Evolutionary conservation across 2,113 vertebrate species (phyloP), one percentile per base, ranked within the genome.

Genomic region (Nycticorax nycticorax): DNA sequence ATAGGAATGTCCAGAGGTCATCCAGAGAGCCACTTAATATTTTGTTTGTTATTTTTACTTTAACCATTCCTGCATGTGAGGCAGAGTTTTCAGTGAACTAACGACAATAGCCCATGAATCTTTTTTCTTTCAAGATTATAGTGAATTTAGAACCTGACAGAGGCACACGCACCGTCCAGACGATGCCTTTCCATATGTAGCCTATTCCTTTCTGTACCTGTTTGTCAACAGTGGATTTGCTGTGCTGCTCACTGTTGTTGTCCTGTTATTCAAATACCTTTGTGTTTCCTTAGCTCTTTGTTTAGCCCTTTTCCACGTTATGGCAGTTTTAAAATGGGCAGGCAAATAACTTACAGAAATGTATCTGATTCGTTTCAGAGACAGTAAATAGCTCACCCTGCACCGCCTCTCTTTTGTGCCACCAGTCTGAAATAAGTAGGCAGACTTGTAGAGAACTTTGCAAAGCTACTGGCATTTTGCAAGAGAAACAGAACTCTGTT

Each of bases 401-500:
- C 26, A 39, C 24, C 1, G 2, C 39, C 53, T 68, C 22, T 56
- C 37, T 37, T 68, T 30, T n/a, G 48, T 91, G 69, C 67, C 87
- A 77, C 74, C 39, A 55, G 27, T 30, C 63, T 92, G 77, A 93
- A 95, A 41, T 6, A 26, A 76, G 80, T 12, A 81, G 72, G 60
- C 60, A 96, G 77, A 85, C 43, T 83, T 39, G 41, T 16, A 92
- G 93, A 85, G 56, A 60, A 76, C 39, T 89, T 56, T 91, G 77
- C 63, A 92, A 62, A 94, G 79, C 89, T 95, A 93, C 84, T 95
- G 94, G 79, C 89, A 92, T 92, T 96, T 81, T 94, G 83, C 87
- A 95, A 92, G 78, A 82, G 88, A 92, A 96, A 82, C 50, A 92
- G 83, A 89, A 80, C 79, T 85, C 68, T 91, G 57, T 48, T 89